These are phyloP conservation scores for Drosophila recens DNA, from an alignment of 2,888 invertebrate species.

Conservation along the genomic window DNA sequence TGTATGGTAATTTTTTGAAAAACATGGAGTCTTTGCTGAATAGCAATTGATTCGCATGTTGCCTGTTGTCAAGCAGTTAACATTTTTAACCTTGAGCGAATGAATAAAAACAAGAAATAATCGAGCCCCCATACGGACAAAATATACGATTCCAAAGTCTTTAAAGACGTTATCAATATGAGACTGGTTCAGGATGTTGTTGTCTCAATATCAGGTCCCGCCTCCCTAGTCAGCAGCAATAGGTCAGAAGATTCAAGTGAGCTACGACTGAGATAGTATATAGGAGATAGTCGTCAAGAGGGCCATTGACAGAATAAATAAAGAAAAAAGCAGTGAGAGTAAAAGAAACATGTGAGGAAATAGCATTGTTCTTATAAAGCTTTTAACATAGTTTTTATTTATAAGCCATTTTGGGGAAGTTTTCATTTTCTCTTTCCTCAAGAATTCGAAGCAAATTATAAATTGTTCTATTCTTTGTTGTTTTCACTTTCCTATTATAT, in stretches of 20 bases:
- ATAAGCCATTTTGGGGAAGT: neutral
- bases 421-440: neutral
- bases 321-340: neutral
- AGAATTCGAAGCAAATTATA: neutral
- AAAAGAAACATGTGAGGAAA: neutral
- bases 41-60: neutral
- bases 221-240: constrained; percentile 50
- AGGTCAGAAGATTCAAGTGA: constrained; percentile 55
- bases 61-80: constrained; percentile 43
- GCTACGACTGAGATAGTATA: constrained; percentile 5
- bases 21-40: constrained; percentile 29
- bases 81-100: constrained; percentile 43
- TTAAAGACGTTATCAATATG: constrained; percentile 36
- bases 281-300: neutral
- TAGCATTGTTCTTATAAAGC: neutral
- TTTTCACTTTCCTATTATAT: too few relatives aligned
- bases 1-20: constrained; percentile 37
- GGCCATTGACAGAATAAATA: too few relatives aligned
- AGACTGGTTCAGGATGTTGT: constrained; percentile 46
- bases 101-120: constrained; percentile 27
- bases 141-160: constrained; percentile 27
- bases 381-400: neutral
- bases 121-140: constrained; percentile 42
- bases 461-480: neutral
- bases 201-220: constrained; percentile 39